Percentiles rank a stretch among this genome's conserved stretches.
Evolutionary conservation across 1,140 invertebrate species (phyloP).

Genomic region (Macrocentrus cingulum): DNA sequence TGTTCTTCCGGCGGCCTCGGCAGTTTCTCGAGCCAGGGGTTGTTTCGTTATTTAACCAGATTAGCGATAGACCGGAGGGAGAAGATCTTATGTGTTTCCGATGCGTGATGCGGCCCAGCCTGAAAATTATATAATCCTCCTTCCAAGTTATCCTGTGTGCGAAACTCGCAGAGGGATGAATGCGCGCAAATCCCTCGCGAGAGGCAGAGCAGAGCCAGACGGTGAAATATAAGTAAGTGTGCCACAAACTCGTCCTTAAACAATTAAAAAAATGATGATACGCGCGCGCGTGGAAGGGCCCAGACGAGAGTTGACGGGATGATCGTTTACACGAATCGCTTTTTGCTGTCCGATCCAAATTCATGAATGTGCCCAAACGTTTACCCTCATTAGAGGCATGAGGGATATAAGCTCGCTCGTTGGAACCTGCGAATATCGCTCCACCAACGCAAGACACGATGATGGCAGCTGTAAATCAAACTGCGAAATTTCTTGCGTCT

Average conservation of each 20-base stretch:
- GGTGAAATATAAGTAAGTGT: conserved; percentile 17
- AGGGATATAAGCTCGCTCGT: conserved; percentile 23
- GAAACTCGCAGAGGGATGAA: neutral
- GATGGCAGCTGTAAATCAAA: conserved; percentile 56
- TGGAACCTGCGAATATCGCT: conserved; percentile 14
- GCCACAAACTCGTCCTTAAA: conserved; percentile 10
- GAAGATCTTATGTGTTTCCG: conserved; percentile 52
- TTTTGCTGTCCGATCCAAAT: conserved; percentile 56
- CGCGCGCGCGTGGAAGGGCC: neutral
- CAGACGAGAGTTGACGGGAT: neutral
- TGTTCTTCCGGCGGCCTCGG: conserved; percentile 29
- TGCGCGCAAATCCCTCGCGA: neutral
- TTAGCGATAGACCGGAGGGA: conserved; percentile 48
- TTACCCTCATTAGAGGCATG: conserved; percentile 55
- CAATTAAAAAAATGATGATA: neutral
- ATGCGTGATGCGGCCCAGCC: conserved; percentile 37
- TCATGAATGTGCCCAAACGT: conserved; percentile 50
- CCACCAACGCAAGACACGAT: conserved; percentile 5
- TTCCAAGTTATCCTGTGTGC: conserved; percentile 20
- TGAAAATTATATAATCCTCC: conserved; percentile 46
- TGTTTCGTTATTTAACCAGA: conserved; percentile 58
- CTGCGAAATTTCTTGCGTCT: conserved; percentile 47
- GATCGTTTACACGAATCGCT: conserved; percentile 31
- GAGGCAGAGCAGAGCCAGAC: conserved; percentile 14
- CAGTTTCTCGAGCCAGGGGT: conserved; percentile 36